Evolutionary conservation across 2,888 invertebrate species (phyloP), one percentile per base, ranked within the genome.

Genomic region (Pammene aurita): DNA sequence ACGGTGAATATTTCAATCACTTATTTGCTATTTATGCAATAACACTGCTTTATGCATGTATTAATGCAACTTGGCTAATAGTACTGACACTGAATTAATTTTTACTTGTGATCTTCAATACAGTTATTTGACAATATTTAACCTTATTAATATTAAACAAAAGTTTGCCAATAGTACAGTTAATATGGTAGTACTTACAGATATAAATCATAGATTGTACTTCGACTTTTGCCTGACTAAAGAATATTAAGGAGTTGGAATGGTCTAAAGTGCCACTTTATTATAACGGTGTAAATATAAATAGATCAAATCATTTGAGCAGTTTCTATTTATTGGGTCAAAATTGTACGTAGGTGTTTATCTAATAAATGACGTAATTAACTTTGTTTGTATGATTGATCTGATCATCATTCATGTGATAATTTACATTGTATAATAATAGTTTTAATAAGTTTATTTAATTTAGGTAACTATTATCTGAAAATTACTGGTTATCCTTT

Each of bases 1-100:
- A 80, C 75, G 76, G 78, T 80, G 80, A 82, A 72, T 76, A 78
- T 76, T 75, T 73, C 44, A 57, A 67, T 57, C 56, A 72, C 70
- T 72, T 72, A 69, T 67, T 65, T 72, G 71, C 74, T 70, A 66
- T 74, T 75, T 72, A 54, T 34, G 34, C 34, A 76, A 79, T 78
- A 78, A 66, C 76, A 75, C 74, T 72, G 71, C 72, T 71, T 75
- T 14, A 35, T 61, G 26, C 54, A 54, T 26, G 38, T 56, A 11
- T 62, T 55, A 54, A 64, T 68, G 44, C 54, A 58, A 26, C 5
- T 44, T 26, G 7, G 13, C 14, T 38, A 55, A 35, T 35, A 35
- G 44, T 66, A 34, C 2, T 18, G 10, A 44, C 13, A 65, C 54
- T 60, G 38, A 14, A 57, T 60, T 13, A 14, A 54, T 44, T 35